Evolutionary conservation across 64 coral and sea anemone genomes (phyloP).

Genomic region (Pocillopora verrucosa): DNA sequence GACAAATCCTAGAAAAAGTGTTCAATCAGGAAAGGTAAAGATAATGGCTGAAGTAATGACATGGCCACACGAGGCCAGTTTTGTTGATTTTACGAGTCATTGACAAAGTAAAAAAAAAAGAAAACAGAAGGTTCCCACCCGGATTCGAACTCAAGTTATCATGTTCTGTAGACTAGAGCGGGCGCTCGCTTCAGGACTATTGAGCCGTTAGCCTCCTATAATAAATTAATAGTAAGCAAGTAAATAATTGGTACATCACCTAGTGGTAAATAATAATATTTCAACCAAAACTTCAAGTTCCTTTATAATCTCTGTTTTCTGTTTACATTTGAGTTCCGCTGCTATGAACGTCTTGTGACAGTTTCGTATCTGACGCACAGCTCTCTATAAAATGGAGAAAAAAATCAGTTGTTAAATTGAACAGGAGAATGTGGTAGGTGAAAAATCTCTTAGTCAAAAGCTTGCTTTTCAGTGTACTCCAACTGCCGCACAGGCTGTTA

Average conservation of each 20-base stretch:
- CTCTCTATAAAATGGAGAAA: conserved; percentile 50
- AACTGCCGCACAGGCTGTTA: too few relatives aligned
- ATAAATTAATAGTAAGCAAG: background rate
- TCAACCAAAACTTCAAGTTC: conserved; percentile 74
- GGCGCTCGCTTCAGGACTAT: too few relatives aligned
- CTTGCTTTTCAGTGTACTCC: too few relatives aligned
- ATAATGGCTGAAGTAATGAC: background rate
- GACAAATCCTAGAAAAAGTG: conserved; percentile 58
- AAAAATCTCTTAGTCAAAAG: too few relatives aligned
- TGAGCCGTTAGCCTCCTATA: too few relatives aligned
- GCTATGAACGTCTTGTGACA: conserved; percentile 68
- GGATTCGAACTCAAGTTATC: too few relatives aligned
- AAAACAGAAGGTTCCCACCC: too few relatives aligned
- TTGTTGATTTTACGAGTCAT: too few relatives aligned
- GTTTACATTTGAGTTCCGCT: conserved; percentile 80
- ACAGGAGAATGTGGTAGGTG: too few relatives aligned
- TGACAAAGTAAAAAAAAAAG: too few relatives aligned
- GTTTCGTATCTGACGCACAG: conserved; percentile 76
- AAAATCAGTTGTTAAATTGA: background rate
- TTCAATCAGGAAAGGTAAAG: background rate
- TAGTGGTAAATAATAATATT: conserved; percentile 71
- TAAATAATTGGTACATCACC: conserved; percentile 18
- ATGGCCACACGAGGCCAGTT: too few relatives aligned
- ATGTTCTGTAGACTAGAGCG: background rate
- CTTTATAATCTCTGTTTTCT: conserved; percentile 69